Base-by-base conservation (phyloP, 35 echinoderm and acorn worm genomes). In the Ophioderma brevispina region DNA sequence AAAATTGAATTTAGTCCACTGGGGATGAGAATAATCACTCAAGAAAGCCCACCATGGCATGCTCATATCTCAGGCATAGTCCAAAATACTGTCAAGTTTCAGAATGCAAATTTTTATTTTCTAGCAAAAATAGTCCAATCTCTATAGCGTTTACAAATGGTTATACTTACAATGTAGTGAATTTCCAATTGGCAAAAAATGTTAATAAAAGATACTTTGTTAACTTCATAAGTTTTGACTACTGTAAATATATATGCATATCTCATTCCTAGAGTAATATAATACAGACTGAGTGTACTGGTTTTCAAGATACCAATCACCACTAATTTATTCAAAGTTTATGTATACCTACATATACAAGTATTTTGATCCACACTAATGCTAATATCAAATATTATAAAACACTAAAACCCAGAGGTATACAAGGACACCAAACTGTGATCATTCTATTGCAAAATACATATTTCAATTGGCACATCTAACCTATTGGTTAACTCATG, bases 171-270 rank as follows among this genome's bases (percentile, higher is more conserved):
- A 70, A 70, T 70, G 59, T 70, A 25, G 28, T 46, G 41, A 70
- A 70, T 70, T 70, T 70, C 59, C 10, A 70, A 70, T 70, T 70
- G 59, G 59, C 59, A 70, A 70, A 70, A 70, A 70, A 70, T 25
- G n/a, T 70, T 6, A 30, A 70, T 70, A 70, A 70, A 70, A 70
- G 59, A 70, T 70, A 70, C 10, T 70, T 70, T 70, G 59, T 70
- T 25, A 70, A 52, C 46, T 52, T 52, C 21, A 21, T 11, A 52
- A 52, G 46, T 52, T n/a, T 46, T 30, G 23, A 70, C 59, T 70
- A 70, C 59, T 70, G 59, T 70, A 70, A 70, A 70, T 70, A 70
- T 70, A 70, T 70, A 70, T 70, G 59, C 59, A 70, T 70, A 70
- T 70, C 59, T 70, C 41, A 46, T 46, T n/a, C 59, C 59, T 70